Evolutionary conservation across 35 echinoderm and acorn worm species (phyloP).

Genomic region (Apostichopus parvimensis): DNA sequence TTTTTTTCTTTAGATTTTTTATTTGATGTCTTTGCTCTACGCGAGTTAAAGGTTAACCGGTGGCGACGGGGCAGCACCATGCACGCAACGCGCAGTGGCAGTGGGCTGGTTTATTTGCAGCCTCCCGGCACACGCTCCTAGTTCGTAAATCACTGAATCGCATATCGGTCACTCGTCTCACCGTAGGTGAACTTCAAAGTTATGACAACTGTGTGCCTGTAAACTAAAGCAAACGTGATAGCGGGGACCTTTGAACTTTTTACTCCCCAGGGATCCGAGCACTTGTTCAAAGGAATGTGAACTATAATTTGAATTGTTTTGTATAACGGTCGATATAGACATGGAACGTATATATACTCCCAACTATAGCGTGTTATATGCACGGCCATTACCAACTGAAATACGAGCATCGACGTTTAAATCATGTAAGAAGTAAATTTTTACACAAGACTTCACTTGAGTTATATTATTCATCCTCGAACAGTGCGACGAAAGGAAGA

Average conservation of each 20-base stretch:
- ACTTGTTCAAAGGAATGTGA: slow-evolving; percentile 32
- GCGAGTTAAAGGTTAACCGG: not conserved
- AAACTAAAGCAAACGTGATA: slow-evolving; percentile 16
- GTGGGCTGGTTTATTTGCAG: not conserved
- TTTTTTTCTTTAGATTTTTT: no score
- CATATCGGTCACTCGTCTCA: slow-evolving; percentile 4
- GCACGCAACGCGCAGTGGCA: slow-evolving; percentile 23
- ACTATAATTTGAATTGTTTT: not conserved
- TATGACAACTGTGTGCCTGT: not conserved
- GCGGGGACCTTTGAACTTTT: slow-evolving; percentile 29
- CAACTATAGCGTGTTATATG: no score
- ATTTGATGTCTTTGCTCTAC: no score
- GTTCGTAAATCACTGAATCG: slow-evolving; percentile 7
- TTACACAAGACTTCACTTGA: no score
- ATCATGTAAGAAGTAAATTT: no score
- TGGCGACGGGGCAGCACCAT: slow-evolving; percentile 7
- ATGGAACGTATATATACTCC: no score
- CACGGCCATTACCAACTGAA: no score
- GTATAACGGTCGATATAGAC: not conserved
- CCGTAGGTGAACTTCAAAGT: not conserved
- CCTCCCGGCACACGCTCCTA: slow-evolving; percentile 27
- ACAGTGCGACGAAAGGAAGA: not conserved
- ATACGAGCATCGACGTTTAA: no score
- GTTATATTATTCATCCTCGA: no score
- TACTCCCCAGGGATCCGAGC: slow-evolving; percentile 8